Evolutionary conservation across 2,113 vertebrate species (phyloP), one percentile per base, ranked within the genome.

Genomic region (Lampris incognitus): DNA sequence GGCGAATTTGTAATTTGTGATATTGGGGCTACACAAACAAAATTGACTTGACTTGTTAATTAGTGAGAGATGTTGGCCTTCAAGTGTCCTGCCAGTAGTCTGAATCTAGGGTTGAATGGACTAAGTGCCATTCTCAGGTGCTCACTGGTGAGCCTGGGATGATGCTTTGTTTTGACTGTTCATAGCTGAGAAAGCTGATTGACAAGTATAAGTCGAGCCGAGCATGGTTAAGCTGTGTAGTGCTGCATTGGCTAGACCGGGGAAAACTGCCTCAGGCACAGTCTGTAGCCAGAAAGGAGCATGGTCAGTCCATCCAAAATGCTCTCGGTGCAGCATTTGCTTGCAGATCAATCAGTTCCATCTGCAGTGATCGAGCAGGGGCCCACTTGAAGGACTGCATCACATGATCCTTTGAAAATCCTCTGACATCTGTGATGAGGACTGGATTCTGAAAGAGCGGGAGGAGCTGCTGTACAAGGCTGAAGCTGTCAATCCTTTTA

Each of bases 331-430:
- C 41, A 8, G 11, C 40, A 65, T 65, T 13, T 65, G 3, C 62
- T 48, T 65, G 41, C 1, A 65, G 42, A 48, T 65, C 62, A 44
- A 46, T 44, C 39, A 46, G 41, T 66, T 66, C n/a, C n/a, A 66
- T 24, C 65, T 66, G 65, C 4, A 66, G 65, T 36, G 24, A 38
- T 38, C 65, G 36, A 38, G 48, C n/a, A 52, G 50, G n/a, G 50
- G 48, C 24, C 65, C 65, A 66, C 65, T 51, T 66, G 65, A 52
- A 66, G 5, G 2, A 3, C 48, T 66, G 65, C 9, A 36, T 52
- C 6, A 38, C 65, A 24, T 24, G 24, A 1, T 66, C 64, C 24
- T 66, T 66, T 36, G 38, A 9, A 24, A 24, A 24, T 24, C 24
- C 24, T 24, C 24, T 24, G 24, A 24, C 24, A 24, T 24, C 24